Base-by-base conservation (phyloP, 2,797 vertebrate genomes). In the Spinus pinus region DNA sequence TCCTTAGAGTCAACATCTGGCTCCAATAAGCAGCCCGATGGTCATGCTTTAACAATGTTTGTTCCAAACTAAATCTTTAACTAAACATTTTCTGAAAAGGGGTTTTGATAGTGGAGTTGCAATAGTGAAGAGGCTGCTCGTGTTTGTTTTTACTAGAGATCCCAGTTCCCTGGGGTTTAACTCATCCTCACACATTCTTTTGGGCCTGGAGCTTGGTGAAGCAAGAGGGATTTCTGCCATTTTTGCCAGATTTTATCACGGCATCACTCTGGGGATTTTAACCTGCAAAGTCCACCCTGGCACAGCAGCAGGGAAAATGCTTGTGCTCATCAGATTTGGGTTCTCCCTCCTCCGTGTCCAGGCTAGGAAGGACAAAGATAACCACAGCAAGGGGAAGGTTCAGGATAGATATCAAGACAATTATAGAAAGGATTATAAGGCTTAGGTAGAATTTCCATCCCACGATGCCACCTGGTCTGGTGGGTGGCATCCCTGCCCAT, bases 1-100 rank as follows among this genome's bases (percentile, higher is more conserved):
- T 96, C 97, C 97, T 95, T 81, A 87, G 80, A 93, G 94, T 96
- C 97, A 96, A 98, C 98, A 98, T 98, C 98, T 99, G 98, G 97
- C 98, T 98, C 97, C 97, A 97, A 98, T 98, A 98, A 98, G 95
- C 95, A 93, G 97, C 97, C 97, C 93, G 46, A 94, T 92, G 95
- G 95, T 97, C 95, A 94, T 77, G 92, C 94, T 94, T 93, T 93
- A 96, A 95, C 95, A 95, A 94, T 95, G 94, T 97, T 96, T 97
- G 95, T 61, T 96, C 93, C 95, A 93, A 96, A 87, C 71, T n/a
- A 95, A 97, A 94, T 66, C 95, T 95, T 94, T 95, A 97, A 95
- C 96, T 95, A 97, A 97, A 97, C 96, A 95, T 95, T 95, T 96
- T 96, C 96, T 95, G 95, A 92, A 86, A 93, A 90, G 92, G 92